phyloP scores from a whole-genome alignment of 2,888 invertebrate genomes.

The Campaea margaritaria region DNA sequence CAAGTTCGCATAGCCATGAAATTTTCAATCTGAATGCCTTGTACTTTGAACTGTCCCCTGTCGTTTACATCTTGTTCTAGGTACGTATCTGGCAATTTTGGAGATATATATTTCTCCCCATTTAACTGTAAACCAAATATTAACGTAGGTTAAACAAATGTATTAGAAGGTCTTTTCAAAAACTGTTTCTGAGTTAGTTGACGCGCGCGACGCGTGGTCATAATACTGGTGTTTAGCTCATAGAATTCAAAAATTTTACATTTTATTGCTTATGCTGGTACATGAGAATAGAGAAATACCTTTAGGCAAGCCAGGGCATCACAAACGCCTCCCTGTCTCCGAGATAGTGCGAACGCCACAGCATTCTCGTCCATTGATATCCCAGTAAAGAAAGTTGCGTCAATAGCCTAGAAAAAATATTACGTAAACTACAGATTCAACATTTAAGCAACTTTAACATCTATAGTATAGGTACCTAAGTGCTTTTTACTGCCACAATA shows the following conservation, averaged over 20 bases:
- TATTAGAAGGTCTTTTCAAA: no score
- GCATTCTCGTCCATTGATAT: constrained; percentile 85
- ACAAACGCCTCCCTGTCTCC: constrained; percentile 82
- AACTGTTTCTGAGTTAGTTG: no score
- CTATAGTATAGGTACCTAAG: no score
- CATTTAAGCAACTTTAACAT: no score
- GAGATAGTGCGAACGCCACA: constrained; percentile 85
- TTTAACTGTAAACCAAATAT: constrained; percentile 81
- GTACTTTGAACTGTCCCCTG: constrained; percentile 81
- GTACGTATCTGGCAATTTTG: constrained; percentile 86
- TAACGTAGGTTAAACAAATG: neutral
- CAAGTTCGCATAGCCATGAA: constrained; percentile 89
- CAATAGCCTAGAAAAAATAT: constrained; percentile 85
- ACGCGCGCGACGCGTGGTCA: no score
- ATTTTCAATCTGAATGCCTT: constrained; percentile 85
- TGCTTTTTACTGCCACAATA: no score
- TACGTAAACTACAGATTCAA: no score
- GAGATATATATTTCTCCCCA: constrained; percentile 85
- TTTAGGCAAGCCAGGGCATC: constrained; percentile 87
- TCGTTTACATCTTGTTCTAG: constrained; percentile 78
- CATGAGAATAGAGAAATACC: no score
- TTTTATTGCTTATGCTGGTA: no score
- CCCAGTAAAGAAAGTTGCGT: constrained; percentile 87
- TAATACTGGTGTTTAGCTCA: no score
- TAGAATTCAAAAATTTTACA: no score